Evolutionary conservation across 1,140 invertebrate genomes (phyloP).

Genomic region (Drosophila fuyamai): DNA sequence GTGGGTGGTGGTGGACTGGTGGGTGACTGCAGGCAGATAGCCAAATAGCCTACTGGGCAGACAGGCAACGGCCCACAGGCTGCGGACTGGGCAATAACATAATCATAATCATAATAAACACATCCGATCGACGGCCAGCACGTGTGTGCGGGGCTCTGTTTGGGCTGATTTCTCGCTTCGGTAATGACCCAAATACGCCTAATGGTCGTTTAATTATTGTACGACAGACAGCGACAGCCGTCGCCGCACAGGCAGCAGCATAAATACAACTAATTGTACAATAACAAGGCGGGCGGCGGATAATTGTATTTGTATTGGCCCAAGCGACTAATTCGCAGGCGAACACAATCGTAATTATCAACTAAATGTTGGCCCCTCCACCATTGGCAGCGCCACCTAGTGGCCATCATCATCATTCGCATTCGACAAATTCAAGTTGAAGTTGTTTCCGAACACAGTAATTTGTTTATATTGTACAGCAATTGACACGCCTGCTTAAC

Average conservation of each 20-base stretch:
- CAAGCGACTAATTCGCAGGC: conserved; percentile 33
- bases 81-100: conserved; percentile 43
- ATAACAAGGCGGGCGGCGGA: conserved; percentile 62
- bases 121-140: conserved; percentile 62
- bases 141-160: conserved; percentile 64
- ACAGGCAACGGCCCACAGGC: conserved; percentile 3
- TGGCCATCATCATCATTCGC: conserved; percentile 35
- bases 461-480: conserved; percentile 76
- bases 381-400: conserved; percentile 29
- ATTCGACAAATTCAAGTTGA: conserved; percentile 7
- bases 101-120: conserved; percentile 80
- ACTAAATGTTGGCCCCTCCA: conserved; percentile 38
- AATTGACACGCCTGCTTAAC: conserved; percentile 78
- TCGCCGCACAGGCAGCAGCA: conserved; percentile 44
- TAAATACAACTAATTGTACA: conserved; percentile 80
- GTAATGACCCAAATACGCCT: conserved; percentile 81
- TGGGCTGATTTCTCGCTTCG: conserved; percentile 62
- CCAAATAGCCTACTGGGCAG: conserved; percentile 11
- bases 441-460: conserved; percentile 40
- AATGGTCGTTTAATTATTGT: conserved; percentile 79
- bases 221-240: conserved; percentile 70
- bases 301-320: conserved; percentile 19
- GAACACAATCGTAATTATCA: conserved; percentile 46
- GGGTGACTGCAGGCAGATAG: conserved; percentile 31
- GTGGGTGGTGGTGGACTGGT: conserved; percentile 8